Percentiles rank a stretch among this genome's conserved stretches.
phyloP scores from a whole-genome alignment of 1,140 invertebrate species.

The Ostrea edulis region DNA sequence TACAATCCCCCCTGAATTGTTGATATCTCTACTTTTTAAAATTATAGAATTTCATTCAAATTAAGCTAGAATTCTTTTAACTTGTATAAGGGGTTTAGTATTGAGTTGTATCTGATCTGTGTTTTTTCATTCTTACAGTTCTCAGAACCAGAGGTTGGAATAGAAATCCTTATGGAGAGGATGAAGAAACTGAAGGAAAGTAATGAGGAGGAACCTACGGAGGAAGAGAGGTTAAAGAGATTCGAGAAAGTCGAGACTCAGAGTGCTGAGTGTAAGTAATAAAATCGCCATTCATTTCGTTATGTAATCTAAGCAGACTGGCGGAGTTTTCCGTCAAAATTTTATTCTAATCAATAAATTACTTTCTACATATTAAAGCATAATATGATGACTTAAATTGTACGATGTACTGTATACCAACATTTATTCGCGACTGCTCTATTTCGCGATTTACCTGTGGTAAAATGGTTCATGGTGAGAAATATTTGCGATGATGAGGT shows the following conservation, averaged over 20 bases:
- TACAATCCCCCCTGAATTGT: not conserved
- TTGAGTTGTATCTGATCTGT: not conserved
- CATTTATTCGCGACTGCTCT: too few relatives aligned
- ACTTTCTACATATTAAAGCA: too few relatives aligned
- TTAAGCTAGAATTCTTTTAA: too few relatives aligned
- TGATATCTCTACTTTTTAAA: not conserved
- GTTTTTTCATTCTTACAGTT: constrained; percentile 54
- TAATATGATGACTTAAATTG: too few relatives aligned
- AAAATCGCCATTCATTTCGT: not conserved
- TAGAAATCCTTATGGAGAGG: constrained; percentile 88
- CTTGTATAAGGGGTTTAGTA: too few relatives aligned
- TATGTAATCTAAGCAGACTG: not conserved
- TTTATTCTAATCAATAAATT: too few relatives aligned
- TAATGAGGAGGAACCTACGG: constrained; percentile 83
- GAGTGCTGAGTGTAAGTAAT: constrained; percentile 83
- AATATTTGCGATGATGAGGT: too few relatives aligned
- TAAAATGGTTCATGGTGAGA: too few relatives aligned
- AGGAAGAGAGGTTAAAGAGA: constrained; percentile 87
- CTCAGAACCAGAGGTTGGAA: constrained; percentile 72
- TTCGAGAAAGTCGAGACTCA: constrained; percentile 89
- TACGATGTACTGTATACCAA: too few relatives aligned
- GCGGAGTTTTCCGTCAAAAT: too few relatives aligned
- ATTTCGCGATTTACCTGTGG: too few relatives aligned
- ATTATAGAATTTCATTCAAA: too few relatives aligned
- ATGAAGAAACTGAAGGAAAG: constrained; percentile 89